phyloP scores from a whole-genome alignment of 2,113 vertebrate species.

The Leptobrachium ailaonicum region DNA sequence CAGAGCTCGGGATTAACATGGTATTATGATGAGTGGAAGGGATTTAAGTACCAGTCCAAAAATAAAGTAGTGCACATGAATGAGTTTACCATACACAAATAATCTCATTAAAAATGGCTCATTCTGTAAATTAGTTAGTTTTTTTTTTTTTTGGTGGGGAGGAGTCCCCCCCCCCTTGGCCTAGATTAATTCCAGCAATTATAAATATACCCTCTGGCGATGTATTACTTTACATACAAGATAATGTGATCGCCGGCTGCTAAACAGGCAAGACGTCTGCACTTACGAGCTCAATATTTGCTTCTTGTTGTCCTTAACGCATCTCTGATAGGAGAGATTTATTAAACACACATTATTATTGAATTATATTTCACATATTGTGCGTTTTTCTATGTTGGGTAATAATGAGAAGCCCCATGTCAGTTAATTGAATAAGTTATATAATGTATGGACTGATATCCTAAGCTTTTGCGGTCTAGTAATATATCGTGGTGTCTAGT shows the following conservation, averaged over 20 bases:
- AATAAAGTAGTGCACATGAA: neutral
- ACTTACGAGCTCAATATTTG: neutral
- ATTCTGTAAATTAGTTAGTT: neutral
- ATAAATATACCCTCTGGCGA: neutral
- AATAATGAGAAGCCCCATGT: no score
- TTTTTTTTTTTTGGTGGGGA: neutral
- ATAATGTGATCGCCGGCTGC: neutral
- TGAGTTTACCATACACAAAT: neutral
- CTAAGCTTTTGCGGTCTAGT: no score
- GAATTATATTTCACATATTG: no score
- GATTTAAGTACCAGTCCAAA: neutral
- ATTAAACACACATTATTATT: neutral
- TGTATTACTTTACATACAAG: neutral
- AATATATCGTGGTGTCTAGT: no score
- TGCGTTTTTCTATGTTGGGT: no score
- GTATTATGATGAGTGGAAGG: neutral
- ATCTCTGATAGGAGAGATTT: neutral
- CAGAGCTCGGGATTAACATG: neutral
- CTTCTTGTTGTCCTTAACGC: neutral
- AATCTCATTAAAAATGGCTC: neutral
- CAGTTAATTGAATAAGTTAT: no score
- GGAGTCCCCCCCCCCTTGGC: neutral
- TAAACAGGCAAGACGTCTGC: neutral
- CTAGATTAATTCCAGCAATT: slow-evolving; percentile 1
- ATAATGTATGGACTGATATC: no score